phyloP scores from a whole-genome alignment of 2,113 vertebrate species.

The Centrocercus urophasianus region DNA sequence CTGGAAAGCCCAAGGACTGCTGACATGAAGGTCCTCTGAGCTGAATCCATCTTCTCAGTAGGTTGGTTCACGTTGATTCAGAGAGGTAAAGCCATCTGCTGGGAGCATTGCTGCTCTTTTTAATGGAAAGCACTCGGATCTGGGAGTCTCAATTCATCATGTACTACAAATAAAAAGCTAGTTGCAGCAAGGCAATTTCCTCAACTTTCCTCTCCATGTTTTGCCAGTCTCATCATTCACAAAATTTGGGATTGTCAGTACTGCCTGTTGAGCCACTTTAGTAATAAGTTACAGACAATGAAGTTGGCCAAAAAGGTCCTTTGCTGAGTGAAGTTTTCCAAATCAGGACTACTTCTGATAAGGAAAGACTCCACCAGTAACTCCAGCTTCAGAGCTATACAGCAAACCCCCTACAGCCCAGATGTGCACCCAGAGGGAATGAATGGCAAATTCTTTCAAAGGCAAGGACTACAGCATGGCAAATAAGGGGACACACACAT shows the following conservation, averaged over 20 bases:
- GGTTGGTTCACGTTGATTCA: neutral
- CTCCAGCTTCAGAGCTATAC: neutral
- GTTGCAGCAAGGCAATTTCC: neutral
- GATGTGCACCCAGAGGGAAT: neutral
- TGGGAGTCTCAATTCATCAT: neutral
- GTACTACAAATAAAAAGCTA: neutral
- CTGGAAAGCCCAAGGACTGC: conserved; percentile 6
- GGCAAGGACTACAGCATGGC: neutral
- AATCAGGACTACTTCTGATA: neutral
- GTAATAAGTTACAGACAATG: neutral
- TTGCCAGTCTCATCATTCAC: neutral
- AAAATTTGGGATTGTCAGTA: neutral
- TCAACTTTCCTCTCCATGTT: neutral
- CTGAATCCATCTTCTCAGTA: neutral
- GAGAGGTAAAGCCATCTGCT: neutral
- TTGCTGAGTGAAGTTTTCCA: neutral
- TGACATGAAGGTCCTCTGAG: conserved; percentile 28
- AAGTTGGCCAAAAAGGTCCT: neutral
- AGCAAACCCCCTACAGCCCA: neutral
- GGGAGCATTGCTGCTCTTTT: accelerated
- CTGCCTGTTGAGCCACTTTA: neutral
- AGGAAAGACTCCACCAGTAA: neutral
- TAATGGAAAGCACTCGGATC: neutral
- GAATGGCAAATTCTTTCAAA: neutral
- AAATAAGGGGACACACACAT: neutral